Conservation (phyloP, 2,113 vertebrate species). For the Eolophus roseicapilla region DNA sequence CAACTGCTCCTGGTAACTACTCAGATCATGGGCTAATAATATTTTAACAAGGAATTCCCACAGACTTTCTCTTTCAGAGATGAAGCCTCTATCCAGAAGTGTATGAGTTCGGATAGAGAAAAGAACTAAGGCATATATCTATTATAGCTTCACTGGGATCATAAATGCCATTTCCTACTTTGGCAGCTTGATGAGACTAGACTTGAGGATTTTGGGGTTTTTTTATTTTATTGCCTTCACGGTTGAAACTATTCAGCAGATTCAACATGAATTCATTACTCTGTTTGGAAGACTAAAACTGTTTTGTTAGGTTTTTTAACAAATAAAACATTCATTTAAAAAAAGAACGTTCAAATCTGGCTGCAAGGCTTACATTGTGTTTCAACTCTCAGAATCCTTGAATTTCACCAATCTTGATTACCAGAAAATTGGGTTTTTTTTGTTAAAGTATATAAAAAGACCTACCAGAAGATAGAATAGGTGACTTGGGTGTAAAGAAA, state of each 20-base stretch:
- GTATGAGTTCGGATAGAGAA: neutral
- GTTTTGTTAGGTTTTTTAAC: neutral
- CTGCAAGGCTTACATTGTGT: neutral
- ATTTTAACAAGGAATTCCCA: neutral
- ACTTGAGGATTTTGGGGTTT: neutral
- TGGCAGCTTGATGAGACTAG: neutral
- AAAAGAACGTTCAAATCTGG: neutral
- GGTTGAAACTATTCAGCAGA: neutral
- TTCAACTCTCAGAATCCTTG: neutral
- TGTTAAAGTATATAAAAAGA: neutral
- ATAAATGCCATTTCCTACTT: neutral
- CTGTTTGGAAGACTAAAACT: neutral
- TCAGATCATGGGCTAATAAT: neutral
- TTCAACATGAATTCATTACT: neutral
- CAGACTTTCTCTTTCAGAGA: neutral
- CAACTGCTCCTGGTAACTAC: neutral
- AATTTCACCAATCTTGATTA: neutral
- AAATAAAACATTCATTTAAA: neutral
- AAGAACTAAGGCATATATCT: neutral
- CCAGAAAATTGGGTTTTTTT: neutral
- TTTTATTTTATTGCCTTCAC: neutral
- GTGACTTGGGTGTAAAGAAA: neutral
- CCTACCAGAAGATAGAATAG: neutral
- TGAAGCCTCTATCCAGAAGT: neutral
- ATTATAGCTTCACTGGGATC: neutral